These are phyloP conservation scores for Bellardia pandia DNA, from an alignment of 2,888 invertebrate genomes.

Conservation along the genomic window DNA sequence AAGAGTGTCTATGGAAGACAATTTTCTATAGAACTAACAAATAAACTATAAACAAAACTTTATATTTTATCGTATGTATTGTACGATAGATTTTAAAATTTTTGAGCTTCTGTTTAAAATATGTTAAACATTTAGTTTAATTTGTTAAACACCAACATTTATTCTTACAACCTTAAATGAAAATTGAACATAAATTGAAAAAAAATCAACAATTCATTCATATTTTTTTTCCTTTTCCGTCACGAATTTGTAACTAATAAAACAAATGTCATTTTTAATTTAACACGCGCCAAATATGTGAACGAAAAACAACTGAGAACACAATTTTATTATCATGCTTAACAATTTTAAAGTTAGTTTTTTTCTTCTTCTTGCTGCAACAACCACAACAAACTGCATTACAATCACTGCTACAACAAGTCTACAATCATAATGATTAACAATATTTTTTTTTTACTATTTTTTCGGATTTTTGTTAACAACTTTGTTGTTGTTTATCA, in stretches of 20 bases:
- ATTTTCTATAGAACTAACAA: no score
- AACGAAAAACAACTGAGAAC: slow-evolving; percentile 20
- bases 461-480: slow-evolving; percentile 28
- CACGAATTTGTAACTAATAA: slow-evolving; percentile 69
- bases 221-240: slow-evolving; percentile 13
- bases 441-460: slow-evolving; percentile 22
- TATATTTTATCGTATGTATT: no score
- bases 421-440: slow-evolving; percentile 67
- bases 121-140: no score
- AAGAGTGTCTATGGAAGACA: no score
- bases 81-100: no score
- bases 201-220: slow-evolving; percentile 5
- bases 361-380: neutral
- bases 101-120: no score
- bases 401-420: slow-evolving; percentile 32
- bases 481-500: slow-evolving; percentile 58
- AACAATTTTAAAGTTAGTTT: slow-evolving; percentile 48
- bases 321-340: slow-evolving; percentile 63
- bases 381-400: slow-evolving; percentile 18
- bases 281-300: slow-evolving; percentile 69
- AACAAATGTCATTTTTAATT: slow-evolving; percentile 70
- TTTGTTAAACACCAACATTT: no score
- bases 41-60: no score
- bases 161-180: neutral
- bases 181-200: neutral